phyloP scores from a whole-genome alignment of 2,113 vertebrate genomes.

The Tonatia bakeri region DNA sequence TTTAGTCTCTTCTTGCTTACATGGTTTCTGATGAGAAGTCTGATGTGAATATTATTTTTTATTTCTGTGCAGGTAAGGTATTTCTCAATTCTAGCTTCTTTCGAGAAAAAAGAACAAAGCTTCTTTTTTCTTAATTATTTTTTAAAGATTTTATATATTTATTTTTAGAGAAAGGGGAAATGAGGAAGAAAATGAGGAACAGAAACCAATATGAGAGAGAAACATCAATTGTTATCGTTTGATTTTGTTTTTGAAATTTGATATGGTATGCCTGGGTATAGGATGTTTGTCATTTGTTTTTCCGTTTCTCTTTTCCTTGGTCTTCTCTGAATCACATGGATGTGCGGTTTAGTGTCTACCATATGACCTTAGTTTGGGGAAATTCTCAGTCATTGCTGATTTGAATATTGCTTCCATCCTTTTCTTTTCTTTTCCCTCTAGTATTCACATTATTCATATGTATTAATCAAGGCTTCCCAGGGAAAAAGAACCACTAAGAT shows the following conservation, averaged over 20 bases:
- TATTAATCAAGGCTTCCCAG: background rate
- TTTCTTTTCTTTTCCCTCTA: background rate
- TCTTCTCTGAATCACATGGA: background rate
- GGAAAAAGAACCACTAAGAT: background rate
- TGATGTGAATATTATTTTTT: background rate
- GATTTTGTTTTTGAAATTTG: background rate
- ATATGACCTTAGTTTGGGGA: background rate
- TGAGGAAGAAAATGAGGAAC: too few relatives aligned
- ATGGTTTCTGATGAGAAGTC: background rate
- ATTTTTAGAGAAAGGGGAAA: too few relatives aligned
- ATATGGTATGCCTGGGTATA: background rate
- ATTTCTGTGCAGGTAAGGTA: background rate
- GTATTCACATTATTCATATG: background rate
- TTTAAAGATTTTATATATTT: too few relatives aligned
- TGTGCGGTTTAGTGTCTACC: background rate
- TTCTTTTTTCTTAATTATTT: background rate
- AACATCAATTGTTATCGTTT: background rate
- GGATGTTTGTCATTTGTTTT: background rate
- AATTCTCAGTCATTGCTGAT: background rate
- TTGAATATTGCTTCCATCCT: background rate
- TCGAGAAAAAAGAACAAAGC: background rate
- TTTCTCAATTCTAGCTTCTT: background rate
- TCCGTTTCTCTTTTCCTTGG: background rate
- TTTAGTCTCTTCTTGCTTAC: background rate
- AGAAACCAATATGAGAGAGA: too few relatives aligned